A percentile compares a stretch with the other conserved stretches of the same genome.
Conservation (phyloP, 1,140 invertebrate genomes). For the Cotesia typhae region DNA sequence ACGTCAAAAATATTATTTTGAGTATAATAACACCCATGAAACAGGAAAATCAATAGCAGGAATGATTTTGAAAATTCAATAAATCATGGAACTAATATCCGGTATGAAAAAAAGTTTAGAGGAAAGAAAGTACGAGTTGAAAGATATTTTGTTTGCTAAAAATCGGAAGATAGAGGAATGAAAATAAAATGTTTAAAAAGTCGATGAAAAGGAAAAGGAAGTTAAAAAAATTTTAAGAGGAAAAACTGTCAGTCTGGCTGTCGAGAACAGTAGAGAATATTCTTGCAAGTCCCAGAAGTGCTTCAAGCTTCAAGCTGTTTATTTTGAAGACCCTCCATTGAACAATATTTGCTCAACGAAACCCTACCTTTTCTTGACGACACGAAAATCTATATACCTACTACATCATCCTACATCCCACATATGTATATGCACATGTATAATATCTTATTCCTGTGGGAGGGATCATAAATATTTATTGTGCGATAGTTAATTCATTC, state of each 20-base stretch:
- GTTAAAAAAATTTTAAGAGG: background rate
- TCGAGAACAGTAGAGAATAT: constrained; percentile 2
- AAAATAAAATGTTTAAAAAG: constrained; percentile 7
- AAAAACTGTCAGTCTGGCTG: constrained; percentile 12
- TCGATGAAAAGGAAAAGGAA: background rate
- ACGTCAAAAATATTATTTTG: no score
- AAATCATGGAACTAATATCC: no score
- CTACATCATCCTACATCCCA: background rate
- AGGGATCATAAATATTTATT: no score
- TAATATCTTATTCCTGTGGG: background rate
- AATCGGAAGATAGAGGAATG: background rate
- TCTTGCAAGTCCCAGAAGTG: constrained; percentile 12
- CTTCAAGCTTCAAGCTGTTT: constrained; percentile 9
- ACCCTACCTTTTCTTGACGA: constrained; percentile 4
- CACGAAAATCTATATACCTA: constrained; percentile 1
- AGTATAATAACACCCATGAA: no score
- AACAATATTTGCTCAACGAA: constrained; percentile 15
- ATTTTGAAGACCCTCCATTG: constrained; percentile 9
- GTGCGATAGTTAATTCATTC: no score
- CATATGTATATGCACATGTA: constrained; percentile 7
- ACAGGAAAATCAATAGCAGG: no score
- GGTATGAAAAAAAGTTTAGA: background rate
- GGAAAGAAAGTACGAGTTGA: background rate
- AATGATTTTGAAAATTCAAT: no score
- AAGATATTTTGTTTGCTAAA: background rate